phyloP scores from a whole-genome alignment of 35 echinoderm and acorn worm species.

The Apostichopus japonicus region DNA sequence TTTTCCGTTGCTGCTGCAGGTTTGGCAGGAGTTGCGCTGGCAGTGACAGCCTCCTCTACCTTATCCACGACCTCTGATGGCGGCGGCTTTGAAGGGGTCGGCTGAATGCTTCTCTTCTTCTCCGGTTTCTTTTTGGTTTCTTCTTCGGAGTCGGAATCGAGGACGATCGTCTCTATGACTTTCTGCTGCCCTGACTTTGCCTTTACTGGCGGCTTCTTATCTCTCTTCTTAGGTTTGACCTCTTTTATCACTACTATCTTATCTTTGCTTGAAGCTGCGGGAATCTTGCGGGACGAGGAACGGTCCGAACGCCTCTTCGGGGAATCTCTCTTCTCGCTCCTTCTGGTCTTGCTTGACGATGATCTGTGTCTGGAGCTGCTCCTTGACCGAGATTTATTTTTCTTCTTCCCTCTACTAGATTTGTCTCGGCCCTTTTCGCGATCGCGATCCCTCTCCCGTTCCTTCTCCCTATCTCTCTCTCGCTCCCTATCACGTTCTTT shows the following conservation, averaged over 20 bases:
- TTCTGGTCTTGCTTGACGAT: constrained; percentile 9
- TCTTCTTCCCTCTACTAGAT: constrained; percentile 24
- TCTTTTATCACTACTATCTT: not conserved
- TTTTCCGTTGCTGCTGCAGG: constrained; percentile 26
- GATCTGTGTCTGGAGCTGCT: constrained; percentile 47
- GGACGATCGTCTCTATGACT: constrained; percentile 48
- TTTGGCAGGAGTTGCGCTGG: not conserved
- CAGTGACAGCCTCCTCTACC: not conserved
- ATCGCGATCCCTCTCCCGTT: not conserved
- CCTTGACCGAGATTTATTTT: constrained; percentile 32
- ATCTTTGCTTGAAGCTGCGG: not conserved
- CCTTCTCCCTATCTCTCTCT: constrained; percentile 10
- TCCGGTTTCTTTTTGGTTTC: not conserved
- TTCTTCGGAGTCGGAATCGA: constrained; percentile 29
- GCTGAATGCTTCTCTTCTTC: not conserved
- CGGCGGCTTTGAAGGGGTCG: not conserved
- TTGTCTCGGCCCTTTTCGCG: constrained; percentile 30
- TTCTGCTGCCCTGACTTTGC: not conserved
- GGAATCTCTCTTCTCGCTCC: constrained; percentile 30
- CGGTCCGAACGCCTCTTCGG: constrained; percentile 27
- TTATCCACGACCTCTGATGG: too few species aligned
- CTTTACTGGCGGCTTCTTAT: not conserved
- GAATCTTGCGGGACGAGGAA: not conserved
- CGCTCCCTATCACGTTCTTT: not conserved
- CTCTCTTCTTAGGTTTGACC: constrained; percentile 2